Percentiles rank a stretch among this genome's conserved stretches.
phyloP scores from a whole-genome alignment of 23 tunicate genomes.

The Aplidium turbinatum region DNA sequence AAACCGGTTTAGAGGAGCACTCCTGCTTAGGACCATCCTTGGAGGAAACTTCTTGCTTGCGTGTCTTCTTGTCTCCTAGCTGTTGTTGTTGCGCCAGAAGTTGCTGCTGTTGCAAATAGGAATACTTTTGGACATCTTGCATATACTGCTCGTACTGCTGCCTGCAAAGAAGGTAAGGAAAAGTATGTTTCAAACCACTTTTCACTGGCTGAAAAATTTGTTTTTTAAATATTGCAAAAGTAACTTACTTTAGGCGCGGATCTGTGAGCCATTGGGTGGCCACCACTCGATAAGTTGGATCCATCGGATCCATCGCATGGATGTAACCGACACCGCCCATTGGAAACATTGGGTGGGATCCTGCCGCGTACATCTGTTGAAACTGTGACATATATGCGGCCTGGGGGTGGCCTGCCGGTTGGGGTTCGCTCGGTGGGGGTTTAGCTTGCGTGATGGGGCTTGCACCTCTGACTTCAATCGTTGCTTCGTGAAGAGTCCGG shows the following conservation, averaged over 20 bases:
- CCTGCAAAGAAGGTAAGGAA: no score
- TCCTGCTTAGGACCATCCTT: neutral
- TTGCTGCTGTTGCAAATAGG: conserved; percentile 7
- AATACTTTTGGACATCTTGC: no score
- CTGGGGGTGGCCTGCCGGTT: conserved; percentile 1
- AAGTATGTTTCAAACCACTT: no score
- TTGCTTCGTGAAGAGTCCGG: neutral
- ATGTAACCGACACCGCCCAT: neutral
- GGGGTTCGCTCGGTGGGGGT: neutral
- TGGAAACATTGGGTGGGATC: no score
- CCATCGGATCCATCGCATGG: conserved; percentile 13
- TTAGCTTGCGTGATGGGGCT: neutral
- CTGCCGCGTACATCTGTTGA: no score
- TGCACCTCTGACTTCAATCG: neutral
- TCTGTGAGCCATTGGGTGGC: no score
- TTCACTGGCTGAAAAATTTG: no score
- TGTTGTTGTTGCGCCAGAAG: conserved; percentile 22
- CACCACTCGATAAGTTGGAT: no score
- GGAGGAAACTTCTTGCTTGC: neutral
- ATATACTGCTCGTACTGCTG: conserved; percentile 20
- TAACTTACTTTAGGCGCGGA: no score
- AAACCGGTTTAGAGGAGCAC: neutral
- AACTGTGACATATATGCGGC: conserved; percentile 1
- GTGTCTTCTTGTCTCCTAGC: neutral
- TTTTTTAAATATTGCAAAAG: no score